These are phyloP conservation scores for Cheracebus regulus DNA, from an alignment of 2,797 vertebrate species.

Conservation along the genomic window DNA sequence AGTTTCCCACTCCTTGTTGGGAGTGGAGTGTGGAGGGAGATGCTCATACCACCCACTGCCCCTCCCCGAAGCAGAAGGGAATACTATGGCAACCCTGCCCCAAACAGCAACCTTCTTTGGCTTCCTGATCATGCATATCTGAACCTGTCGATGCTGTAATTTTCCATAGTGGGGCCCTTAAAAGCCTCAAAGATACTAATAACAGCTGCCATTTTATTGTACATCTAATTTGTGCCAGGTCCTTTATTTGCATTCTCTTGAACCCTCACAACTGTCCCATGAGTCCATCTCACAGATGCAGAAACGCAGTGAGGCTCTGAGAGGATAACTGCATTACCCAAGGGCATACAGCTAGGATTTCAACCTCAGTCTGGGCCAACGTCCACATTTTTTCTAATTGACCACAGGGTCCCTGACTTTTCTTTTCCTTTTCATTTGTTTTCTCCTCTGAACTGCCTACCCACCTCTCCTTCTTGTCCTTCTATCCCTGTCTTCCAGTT, in stretches of 20 bases:
- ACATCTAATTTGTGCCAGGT: neutral
- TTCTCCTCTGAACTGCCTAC: neutral
- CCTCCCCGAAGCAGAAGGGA: neutral
- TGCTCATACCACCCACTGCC: neutral
- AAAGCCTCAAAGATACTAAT: neutral
- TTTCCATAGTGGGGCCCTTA: neutral
- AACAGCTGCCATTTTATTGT: neutral
- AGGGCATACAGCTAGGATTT: neutral
- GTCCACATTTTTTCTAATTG: neutral
- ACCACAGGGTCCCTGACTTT: too few relatives aligned
- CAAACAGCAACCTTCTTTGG: conserved; percentile 47
- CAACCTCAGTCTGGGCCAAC: neutral
- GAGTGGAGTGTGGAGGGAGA: neutral
- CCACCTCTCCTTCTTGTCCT: neutral
- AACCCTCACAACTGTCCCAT: neutral
- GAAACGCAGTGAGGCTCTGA: neutral
- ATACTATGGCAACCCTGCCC: neutral
- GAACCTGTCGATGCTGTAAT: neutral
- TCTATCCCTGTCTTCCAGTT: neutral
- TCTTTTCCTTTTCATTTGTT: neutral
- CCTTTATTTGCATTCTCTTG: neutral
- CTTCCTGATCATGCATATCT: neutral
- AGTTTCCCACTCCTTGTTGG: neutral
- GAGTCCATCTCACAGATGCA: neutral
- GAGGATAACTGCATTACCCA: neutral